A percentile compares a stretch with the other conserved stretches of the same genome.
Evolutionary conservation across 1,140 invertebrate genomes (phyloP).

Genomic region (Panulirus ornatus): DNA sequence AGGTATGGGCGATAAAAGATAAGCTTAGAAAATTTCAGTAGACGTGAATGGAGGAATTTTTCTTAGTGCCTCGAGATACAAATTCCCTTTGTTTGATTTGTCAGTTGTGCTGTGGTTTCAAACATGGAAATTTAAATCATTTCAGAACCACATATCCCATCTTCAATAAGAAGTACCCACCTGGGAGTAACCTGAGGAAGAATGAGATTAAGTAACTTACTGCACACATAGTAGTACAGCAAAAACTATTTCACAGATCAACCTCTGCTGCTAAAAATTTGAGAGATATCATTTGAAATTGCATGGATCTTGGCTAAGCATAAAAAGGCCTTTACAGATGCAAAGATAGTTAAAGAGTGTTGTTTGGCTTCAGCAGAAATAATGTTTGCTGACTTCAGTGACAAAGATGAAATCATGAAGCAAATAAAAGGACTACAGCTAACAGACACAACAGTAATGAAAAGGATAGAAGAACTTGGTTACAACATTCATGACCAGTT

Average conservation of each 20-base stretch:
- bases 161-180: conserved; percentile 8
- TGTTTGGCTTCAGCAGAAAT: conserved; percentile 47
- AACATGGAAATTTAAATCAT: conserved; percentile 20
- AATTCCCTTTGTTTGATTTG: conserved; percentile 21
- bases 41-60: neutral
- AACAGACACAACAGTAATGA: neutral
- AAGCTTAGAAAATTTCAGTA: conserved; percentile 2
- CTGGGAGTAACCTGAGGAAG: neutral
- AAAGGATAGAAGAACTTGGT: neutral
- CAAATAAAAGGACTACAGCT: no score
- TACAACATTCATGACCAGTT: neutral
- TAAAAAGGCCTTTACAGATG: conserved; percentile 44
- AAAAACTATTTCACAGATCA: conserved; percentile 23
- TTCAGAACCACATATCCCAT: conserved; percentile 9
- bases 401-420: no score
- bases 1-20: conserved; percentile 25
- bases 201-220: no score
- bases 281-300: conserved; percentile 37
- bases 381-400: conserved; percentile 51
- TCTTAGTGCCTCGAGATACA: neutral
- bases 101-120: conserved; percentile 13
- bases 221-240: no score
- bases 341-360: conserved; percentile 31
- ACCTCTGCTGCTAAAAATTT: conserved; percentile 35
- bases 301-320: conserved; percentile 36